phyloP scores from a whole-genome alignment of 2,888 invertebrate genomes.

The Pterostichus madidus region DNA sequence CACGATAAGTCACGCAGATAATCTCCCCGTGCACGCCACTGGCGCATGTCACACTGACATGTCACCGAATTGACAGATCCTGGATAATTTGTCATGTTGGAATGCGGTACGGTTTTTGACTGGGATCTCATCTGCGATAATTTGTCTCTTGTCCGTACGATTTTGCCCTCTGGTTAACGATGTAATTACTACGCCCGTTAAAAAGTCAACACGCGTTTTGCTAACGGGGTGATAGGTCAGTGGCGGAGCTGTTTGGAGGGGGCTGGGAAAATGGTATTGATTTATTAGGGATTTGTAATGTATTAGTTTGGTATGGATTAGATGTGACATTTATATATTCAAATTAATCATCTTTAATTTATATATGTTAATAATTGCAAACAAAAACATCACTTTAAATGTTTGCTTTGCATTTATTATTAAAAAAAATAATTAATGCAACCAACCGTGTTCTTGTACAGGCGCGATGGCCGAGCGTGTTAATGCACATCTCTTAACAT shows the following conservation, averaged over 20 bases:
- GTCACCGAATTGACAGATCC: conserved; percentile 58
- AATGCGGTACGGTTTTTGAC: conserved; percentile 58
- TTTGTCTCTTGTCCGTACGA: conserved; percentile 55
- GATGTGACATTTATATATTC: neutral
- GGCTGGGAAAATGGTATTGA: neutral
- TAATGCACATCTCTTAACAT: too few species aligned
- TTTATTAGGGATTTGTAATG: neutral
- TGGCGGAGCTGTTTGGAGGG: conserved; percentile 24
- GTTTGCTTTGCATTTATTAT: too few species aligned
- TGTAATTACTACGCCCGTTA: conserved; percentile 59
- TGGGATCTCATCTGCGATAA: conserved; percentile 51
- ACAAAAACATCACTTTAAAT: too few species aligned
- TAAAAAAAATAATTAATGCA: too few species aligned
- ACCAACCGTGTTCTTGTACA: too few species aligned
- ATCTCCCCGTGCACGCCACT: conserved; percentile 22
- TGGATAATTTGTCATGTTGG: conserved; percentile 60
- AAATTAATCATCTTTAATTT: neutral
- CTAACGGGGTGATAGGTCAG: conserved; percentile 1
- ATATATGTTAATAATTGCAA: too few species aligned
- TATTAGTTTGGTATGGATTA: too few species aligned
- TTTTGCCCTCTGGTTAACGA: conserved; percentile 54
- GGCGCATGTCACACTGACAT: conserved; percentile 23
- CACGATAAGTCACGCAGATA: conserved; percentile 28
- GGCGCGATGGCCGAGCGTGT: too few species aligned
- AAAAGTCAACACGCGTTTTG: conserved; percentile 58